Base-by-base conservation (phyloP, 2,113 vertebrate genomes). In the Lophotis ruficrista region DNA sequence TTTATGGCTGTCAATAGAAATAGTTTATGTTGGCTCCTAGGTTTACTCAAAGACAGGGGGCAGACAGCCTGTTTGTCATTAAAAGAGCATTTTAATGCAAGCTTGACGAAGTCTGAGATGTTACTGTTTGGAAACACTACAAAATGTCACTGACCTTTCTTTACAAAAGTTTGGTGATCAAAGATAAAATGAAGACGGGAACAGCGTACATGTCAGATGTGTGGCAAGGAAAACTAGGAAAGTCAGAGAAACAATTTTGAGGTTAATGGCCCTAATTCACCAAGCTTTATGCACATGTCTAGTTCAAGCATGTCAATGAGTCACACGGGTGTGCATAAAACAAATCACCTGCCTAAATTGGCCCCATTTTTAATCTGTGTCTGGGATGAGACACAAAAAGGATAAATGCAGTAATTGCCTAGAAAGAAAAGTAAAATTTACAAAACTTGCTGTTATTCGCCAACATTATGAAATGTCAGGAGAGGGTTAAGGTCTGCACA, bases 1-100 rank as follows among this genome's bases (percentile, higher is more conserved):
- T 95, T 97, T 95, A 92, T 90, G 78, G 83, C 81, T 93, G 86
- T 90, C 95, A 60, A 50, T 86, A 88, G 88, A 56, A 57, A 70
- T 81, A 50, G 84, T 92, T 96, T 94, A 83, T 84, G 62, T 68
- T 68, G 72, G 71, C 77, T 60, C 41, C 61, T 79, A 83, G 90
- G 94, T 92, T 97, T 90, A 91, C 83, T 87, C 28, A 57, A 54
- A 87, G 79, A 24, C 37, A 53, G 66, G 58, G 64, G 43, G 28
- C 62, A 88, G 75, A 71, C 50, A 77, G 31, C 30, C 54, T 70
- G 82, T 87, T 94, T 81, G 75, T 91, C 86, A 88, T 81, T 91
- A 91, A 91, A 93, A 86, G 76, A 81, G n/a, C 27, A 65, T 93
- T 96, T 91, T 89, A 95, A 86, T 79, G 45, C 86, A 92, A 86